Conservation (phyloP, 2,888 invertebrate species). For the Apoda limacodes region DNA sequence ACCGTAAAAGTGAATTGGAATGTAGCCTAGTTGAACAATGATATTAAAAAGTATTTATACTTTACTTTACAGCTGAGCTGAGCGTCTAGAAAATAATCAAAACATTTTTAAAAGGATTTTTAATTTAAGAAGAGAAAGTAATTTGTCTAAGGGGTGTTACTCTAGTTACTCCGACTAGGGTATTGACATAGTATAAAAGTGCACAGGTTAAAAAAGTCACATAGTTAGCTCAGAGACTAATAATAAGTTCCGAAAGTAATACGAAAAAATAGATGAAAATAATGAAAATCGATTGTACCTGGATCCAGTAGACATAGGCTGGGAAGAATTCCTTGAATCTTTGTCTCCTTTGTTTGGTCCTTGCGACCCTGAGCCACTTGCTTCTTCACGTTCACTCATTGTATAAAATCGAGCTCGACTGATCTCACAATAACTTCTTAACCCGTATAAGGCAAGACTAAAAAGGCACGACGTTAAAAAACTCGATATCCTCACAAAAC, state of each 20-base stretch:
- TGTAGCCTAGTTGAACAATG: no score
- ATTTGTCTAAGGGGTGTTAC: no score
- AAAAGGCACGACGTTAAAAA: conserved; percentile 33
- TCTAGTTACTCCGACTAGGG: no score
- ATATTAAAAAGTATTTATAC: no score
- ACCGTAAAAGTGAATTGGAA: no score
- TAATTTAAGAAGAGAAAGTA: no score
- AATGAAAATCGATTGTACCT: conserved; percentile 29
- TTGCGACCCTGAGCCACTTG: conserved; percentile 38
- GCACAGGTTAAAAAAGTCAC: not conserved
- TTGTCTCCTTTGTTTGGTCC: conserved; percentile 33
- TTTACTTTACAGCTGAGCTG: no score
- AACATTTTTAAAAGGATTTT: no score
- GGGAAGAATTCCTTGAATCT: conserved; percentile 32
- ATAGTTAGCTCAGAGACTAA: not conserved
- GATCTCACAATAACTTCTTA: conserved; percentile 29
- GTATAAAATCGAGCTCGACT: conserved; percentile 24
- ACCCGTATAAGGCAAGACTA: conserved; percentile 45
- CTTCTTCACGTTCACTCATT: conserved; percentile 53
- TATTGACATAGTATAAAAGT: no score
- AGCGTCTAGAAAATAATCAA: no score
- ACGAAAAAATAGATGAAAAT: not conserved
- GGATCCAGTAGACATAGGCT: conserved; percentile 45
- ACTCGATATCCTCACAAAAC: no score
- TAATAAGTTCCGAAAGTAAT: no score